Evolutionary conservation across 2,888 invertebrate genomes (phyloP), one percentile per base, ranked within the genome.

Genomic region (Lasiommata megera): DNA sequence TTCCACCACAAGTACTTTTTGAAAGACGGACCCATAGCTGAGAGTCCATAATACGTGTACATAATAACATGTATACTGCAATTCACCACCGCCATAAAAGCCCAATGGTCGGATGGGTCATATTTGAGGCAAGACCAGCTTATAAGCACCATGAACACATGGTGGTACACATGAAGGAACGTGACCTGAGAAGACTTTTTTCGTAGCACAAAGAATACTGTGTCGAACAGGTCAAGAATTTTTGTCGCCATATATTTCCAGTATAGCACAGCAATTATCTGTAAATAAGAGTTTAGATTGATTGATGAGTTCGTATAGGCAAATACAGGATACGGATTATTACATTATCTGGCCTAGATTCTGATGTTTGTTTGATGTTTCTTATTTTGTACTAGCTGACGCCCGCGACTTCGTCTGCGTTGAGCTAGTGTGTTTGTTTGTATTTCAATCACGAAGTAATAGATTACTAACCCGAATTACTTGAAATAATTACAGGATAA

Each of bases 151-250:
- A 94, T 95, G 61, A 93, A 87, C 0, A 93, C 86, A 74, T 97
- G 97, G 79, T 97, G 97, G 74, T 96, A 96, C 0, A 97, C 94
- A 73, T 97, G 97, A 28, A 97, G 92, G 70, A 96, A 95, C 0
- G 96, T 93, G 8, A 97, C 93, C 81, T 96, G 97, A 43, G 92
- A 69, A 91, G 88, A 47, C 88, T 88, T 74, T 80, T 97, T 97
- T n/a, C 96, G 92, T 69, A 96, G 80, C 8, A 97, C 95, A 77
- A 96, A 96, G 83, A 97, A 96, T 8, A 95, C 92, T 0, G 95
- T 95, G 72, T 95, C 95, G 63, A 94, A 72, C 0, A 95, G 87
- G 74, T 95, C 95, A 0, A 94, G 83, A 16, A 95, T 80, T 80
- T 95, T 95, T 12, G 94, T 94, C 58, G 93, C 91, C 80, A 94